These are phyloP conservation scores for Steatornis caripensis DNA, from an alignment of 2,113 vertebrate species.

Conservation along the genomic window DNA sequence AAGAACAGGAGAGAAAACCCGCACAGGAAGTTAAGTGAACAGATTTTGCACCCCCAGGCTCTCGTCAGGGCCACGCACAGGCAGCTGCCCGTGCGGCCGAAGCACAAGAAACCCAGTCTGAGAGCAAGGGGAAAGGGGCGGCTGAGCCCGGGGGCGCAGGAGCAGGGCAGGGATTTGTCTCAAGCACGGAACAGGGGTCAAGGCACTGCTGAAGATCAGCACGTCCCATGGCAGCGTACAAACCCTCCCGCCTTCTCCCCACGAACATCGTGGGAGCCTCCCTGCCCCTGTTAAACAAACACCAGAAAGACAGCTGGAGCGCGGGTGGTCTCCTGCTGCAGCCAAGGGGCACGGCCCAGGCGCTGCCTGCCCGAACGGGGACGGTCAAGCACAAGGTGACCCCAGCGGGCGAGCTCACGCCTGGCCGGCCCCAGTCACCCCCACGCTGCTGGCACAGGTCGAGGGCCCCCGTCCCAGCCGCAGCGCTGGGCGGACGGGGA, in stretches of 20 bases:
- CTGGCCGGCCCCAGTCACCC: neutral
- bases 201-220: neutral
- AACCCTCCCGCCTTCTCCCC: neutral
- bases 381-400: neutral
- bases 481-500: neutral
- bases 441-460: accelerated
- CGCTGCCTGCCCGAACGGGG: neutral
- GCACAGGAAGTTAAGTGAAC: accelerated
- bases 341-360: no score
- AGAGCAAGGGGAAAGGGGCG: neutral
- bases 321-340: no score
- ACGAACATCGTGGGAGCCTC: neutral
- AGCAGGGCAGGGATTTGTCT: neutral
- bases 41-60: neutral
- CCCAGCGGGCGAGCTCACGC: accelerated
- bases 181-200: neutral
- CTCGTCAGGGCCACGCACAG: accelerated
- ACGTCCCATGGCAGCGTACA: neutral
- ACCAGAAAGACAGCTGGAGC: neutral
- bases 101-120: neutral
- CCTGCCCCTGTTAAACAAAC: neutral
- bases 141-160: neutral
- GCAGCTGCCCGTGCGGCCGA: neutral
- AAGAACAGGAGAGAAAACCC: neutral
- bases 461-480: accelerated